A percentile compares a stretch with the other conserved stretches of the same genome.
Evolutionary conservation across 2,113 vertebrate species (phyloP).

Genomic region (Heterochromis multidens): DNA sequence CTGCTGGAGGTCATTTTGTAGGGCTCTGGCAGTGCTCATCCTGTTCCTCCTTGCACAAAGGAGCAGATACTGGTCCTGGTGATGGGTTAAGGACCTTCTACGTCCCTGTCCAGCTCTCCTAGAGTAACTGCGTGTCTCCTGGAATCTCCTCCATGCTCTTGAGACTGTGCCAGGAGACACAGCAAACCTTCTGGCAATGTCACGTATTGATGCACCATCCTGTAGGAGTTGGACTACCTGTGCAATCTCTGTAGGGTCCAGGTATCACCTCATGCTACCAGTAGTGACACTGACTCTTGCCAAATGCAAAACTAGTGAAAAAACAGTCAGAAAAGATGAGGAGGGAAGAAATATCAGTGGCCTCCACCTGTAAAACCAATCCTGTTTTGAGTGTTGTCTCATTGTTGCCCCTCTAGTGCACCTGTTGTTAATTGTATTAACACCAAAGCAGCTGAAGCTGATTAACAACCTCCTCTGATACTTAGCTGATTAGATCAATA

Average conservation of each 20-base stretch:
- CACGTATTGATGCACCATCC: background rate
- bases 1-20: too few species aligned
- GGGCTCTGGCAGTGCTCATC: too few species aligned
- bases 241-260: background rate
- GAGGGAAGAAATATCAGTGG: too few species aligned
- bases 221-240: background rate
- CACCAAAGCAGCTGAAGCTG: too few species aligned
- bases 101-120: background rate
- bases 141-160: background rate
- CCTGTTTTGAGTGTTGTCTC: too few species aligned
- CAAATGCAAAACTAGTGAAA: background rate
- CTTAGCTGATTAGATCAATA: too few species aligned
- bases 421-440: too few species aligned
- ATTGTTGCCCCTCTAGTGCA: too few species aligned
- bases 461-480: background rate
- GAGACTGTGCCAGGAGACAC: background rate
- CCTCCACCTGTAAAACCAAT: too few species aligned
- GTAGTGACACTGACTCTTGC: background rate
- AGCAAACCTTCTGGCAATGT: background rate
- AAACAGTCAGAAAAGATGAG: background rate
- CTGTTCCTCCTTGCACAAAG: too few species aligned
- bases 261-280: background rate
- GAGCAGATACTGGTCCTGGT: background rate
- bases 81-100: background rate
- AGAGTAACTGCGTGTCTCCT: background rate